Evolutionary conservation across 2,113 vertebrate species (phyloP), one percentile per base, ranked within the genome.

Genomic region (Larimichthys crocea): DNA sequence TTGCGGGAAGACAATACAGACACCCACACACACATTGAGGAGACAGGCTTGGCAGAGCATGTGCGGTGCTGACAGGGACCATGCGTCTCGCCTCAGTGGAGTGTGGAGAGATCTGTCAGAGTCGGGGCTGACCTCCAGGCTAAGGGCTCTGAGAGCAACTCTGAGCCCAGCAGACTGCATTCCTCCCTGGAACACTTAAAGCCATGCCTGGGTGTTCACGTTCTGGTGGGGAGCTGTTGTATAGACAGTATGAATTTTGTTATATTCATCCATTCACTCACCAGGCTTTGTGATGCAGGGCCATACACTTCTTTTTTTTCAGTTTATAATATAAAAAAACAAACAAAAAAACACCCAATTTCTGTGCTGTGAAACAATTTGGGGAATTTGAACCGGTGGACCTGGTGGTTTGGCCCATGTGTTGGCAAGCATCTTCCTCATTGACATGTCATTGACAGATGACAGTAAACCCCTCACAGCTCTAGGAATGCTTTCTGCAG

Each of bases 21-120:
- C 35, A 40, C 11, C 44, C 14, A 14, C 49, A 74, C 31, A 63
- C 59, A 31, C 19, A 55, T 50, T 44, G 68, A 66, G 53, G 46
- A 86, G 66, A 63, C 82, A 53, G 59, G 4, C 64, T 81, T 81
- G 88, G 89, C 84, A 86, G 75, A 49, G 80, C 77, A 7, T 71
- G 72, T 42, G 77, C 10, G 19, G 57, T 20, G 53, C 89, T 90
- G 88, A 91, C 87, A 85, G 82, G 80, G 80, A 84, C 85, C 86
- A 67, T 80, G 85, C 74, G 87, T 90, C 85, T 84, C 79, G 87
- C 90, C 88, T 91, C 91, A 85, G 77, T 90, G 88, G 91, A 92
- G 85, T 85, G 89, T 60, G 55, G 89, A 87, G 84, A 83, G 81
- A 89, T 87, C 90, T 92, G 88, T 92, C 88, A 88, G 89, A 86